Conservation (phyloP, 1,140 invertebrate species). For the Danaus melanippus region DNA sequence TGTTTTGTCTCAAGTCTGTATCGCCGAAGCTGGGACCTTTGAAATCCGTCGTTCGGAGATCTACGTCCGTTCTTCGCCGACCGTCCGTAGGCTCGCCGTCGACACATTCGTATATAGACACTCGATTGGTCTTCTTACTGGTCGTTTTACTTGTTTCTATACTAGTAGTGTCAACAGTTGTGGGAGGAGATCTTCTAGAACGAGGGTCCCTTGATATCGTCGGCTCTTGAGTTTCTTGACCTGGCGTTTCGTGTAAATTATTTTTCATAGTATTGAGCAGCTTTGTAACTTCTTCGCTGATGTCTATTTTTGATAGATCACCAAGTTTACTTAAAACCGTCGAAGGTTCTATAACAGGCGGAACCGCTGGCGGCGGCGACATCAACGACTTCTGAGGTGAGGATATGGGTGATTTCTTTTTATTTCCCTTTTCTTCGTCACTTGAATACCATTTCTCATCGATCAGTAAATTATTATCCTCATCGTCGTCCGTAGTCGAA, state of each 20-base stretch:
- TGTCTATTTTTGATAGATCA: conserved; percentile 82
- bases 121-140: conserved; percentile 40
- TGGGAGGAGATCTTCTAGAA: conserved; percentile 42
- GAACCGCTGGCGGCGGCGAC: conserved; percentile 47
- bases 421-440: conserved; percentile 75
- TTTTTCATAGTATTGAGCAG: conserved; percentile 77
- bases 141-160: conserved; percentile 37
- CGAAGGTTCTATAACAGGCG: conserved; percentile 63
- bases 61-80: conserved; percentile 71
- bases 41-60: conserved; percentile 73
- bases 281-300: conserved; percentile 81
- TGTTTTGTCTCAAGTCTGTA: conserved; percentile 70
- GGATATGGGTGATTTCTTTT: conserved; percentile 51
- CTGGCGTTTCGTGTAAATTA: conserved; percentile 57
- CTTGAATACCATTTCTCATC: conserved; percentile 86
- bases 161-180: conserved; percentile 26
- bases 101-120: conserved; percentile 69
- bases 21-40: conserved; percentile 66
- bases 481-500: conserved; percentile 70
- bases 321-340: conserved; percentile 77
- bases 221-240: conserved; percentile 30
- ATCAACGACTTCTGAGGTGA: conserved; percentile 41
- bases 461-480: conserved; percentile 71
- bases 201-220: conserved; percentile 45
- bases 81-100: conserved; percentile 67